Evolutionary conservation across 1,140 invertebrate species (phyloP), one percentile per base, ranked within the genome.

Genomic region (Alviniconcha marisindica): DNA sequence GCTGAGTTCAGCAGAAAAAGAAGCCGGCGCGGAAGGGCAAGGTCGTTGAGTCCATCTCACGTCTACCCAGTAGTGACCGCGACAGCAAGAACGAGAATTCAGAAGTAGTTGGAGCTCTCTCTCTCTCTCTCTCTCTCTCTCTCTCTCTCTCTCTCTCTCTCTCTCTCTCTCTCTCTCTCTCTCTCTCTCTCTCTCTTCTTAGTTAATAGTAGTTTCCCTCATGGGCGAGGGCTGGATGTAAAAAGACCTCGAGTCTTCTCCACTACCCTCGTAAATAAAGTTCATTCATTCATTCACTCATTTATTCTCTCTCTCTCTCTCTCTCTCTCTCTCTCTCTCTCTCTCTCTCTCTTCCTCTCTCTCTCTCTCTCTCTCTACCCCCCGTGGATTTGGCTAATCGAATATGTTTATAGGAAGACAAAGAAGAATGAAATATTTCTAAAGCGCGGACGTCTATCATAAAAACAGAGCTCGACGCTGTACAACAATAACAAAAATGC

Each of bases 301-400:
- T 10, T 7, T 12, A 31, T 12, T 66, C 14, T 31, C n/a, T n/a
- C n/a, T n/a, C n/a, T n/a, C n/a, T n/a, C n/a, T n/a, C 3, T 33
- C 28, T 66, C 28, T 10, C 18, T 66, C 28, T 66, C 28, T 66
- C 63, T 33, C 31, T 60, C 54, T 60, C 14, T 60, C 54, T 60
- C 14, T 24, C 54, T 60, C 14, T 60, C 54, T 60, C 14, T 60
- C 54, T 60, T 5, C 28, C 54, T 24, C 14, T 60, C 54, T 60
- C 54, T 56, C 54, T 60, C 54, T 60, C 54, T 60, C 54, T 60
- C 54, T 60, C 54, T 60, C 54, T 60, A 18, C 28, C 54, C 28
- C 54, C 28, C 54, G 56, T 12, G 56, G 56, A 4, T 60, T n/a
- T 60, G 15, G n/a, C n/a, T n/a, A n/a, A n/a, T n/a, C n/a, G n/a